Evolutionary conservation across 2,888 invertebrate genomes (phyloP), one percentile per base, ranked within the genome.

Genomic region (Athripsodes cinereus): DNA sequence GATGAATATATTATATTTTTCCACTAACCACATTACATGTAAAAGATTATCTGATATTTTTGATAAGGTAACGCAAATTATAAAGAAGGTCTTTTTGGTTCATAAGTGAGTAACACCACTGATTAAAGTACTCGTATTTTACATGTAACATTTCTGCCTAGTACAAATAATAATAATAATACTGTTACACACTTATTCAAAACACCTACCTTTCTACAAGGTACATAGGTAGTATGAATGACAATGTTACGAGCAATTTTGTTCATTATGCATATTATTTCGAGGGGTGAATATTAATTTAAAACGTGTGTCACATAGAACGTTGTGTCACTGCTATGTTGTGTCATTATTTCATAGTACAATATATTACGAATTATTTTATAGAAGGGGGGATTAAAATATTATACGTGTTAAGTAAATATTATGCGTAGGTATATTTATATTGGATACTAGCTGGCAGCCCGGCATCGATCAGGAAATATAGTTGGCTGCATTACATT

Each of bases 381-480:
- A 5, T 40, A 13, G 40, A 78, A 77, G 78, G 79, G 78, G 76
- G 78, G 79, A 79, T 79, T 79, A 79, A 79, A 79, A 79, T 79
- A 79, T 79, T 79, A 79, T 78, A 76, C 78, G 77, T 78, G 79
- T 78, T 79, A 78, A 78, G 78, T 79, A 79, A 79, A 79, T 79
- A 79, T 78, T 78, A 40, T 26, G 26, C 10, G 5, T 26, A 26
- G 3, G 26, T 26, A 26, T 26, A 26, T 10, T 26, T 26, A 10
- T 26, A 26, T 26, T 6, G 3, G 3, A 26, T 26, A 26, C 26
- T 6, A 26, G 26, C 3, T 10, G 26, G 3, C 10, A n/a, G n/a
- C n/a, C n/a, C n/a, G n/a, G n/a, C n/a, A n/a, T n/a, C n/a, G n/a
- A n/a, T n/a, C n/a, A n/a, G n/a, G n/a, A n/a, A n/a, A n/a, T n/a